A percentile compares a stretch with the other conserved stretches of the same genome.
Evolutionary conservation across 2,113 vertebrate genomes (phyloP).

Genomic region (Pseudopipra pipra): DNA sequence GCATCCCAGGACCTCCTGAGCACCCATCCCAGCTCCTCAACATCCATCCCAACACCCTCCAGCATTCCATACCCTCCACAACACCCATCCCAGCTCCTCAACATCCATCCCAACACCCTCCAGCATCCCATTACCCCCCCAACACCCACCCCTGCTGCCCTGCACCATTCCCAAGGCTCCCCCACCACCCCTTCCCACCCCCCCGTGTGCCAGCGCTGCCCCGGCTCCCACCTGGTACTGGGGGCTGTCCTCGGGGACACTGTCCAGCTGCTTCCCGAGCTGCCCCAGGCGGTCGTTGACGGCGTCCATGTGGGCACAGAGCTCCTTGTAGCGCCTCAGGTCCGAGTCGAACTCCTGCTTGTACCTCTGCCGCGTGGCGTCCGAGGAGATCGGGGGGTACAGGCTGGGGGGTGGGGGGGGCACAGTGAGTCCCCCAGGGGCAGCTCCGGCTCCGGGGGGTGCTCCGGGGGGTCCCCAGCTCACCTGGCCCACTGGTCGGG

Average conservation of each 20-base stretch:
- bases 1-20: too few species aligned
- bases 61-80: neutral
- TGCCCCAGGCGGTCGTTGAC: slow-evolving; percentile 79
- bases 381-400: slow-evolving; percentile 79
- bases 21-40: too few species aligned
- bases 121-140: too few species aligned
- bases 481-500: slow-evolving; percentile 75
- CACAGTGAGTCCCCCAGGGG: neutral
- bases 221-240: slow-evolving; percentile 77
- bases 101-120: neutral
- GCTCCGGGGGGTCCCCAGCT: neutral
- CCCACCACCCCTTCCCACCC: too few species aligned
- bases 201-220: accelerated
- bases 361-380: slow-evolving; percentile 72
- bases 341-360: slow-evolving; percentile 80
- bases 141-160: neutral
- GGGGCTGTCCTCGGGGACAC: slow-evolving; percentile 66
- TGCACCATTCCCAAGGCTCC: neutral
- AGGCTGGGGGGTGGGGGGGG: slow-evolving; percentile 33
- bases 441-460: accelerated
- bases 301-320: slow-evolving; percentile 81
- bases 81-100: neutral
- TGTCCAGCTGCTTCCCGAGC: slow-evolving; percentile 80
- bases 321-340: slow-evolving; percentile 76
- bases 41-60: too few species aligned